Base-by-base conservation (phyloP, 2,113 vertebrate genomes). In the Eretmochelys imbricata region DNA sequence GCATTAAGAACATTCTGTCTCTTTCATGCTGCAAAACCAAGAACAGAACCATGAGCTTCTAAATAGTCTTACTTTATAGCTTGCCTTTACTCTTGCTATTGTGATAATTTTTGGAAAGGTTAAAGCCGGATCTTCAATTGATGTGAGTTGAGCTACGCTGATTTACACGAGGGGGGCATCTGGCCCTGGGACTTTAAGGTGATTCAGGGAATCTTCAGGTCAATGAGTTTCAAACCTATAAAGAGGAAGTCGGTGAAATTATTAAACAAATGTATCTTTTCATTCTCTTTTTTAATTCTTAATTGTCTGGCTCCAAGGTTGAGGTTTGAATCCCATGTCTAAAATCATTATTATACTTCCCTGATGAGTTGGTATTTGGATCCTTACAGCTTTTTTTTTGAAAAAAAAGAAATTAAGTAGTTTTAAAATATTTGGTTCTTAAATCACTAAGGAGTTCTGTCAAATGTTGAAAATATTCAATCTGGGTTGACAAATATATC, bases 401-500 rank as follows among this genome's bases (percentile, higher is more conserved):
- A 42, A 42, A 11, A 19, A 19, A 19, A 53, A 14, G 17, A 25
- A 29, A 87, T 87, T 72, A 81, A 89, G 57, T 46, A 86, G 14
- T 69, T 78, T 89, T n/a, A 42, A 50, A 94, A 82, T 87, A 17
- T 81, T 75, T 89, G 62, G 75, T 86, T 35, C 54, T 54, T 80
- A 96, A 93, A 89, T 78, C 65, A 22, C 0, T 1, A 82, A 65
- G 53, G 80, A 91, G 42, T 91, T 95, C 57, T 94, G 76, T 90
- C 85, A 65, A 80, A 79, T 86, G 46, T 35, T 91, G 75, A 48
- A 57, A 59, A 25, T 59, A 93, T 82, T 93, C 78, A 92, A 94
- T 96, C 82, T 51, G 53, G 76, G 5, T 69, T 94, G 88, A 94
- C 89, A 93, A 84, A 80, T 93, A 87, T 13, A 78, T 88, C 84